Conservation (phyloP, 2,113 vertebrate species). For the Danio rerio region GRCz12tu NC_133180.1:6496501-6497000, state of each 20-base stretch:
- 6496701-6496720: not conserved
- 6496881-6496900: too few species aligned
- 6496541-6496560: not conserved
- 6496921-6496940: too few species aligned
- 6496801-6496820: too few species aligned
- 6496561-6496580: not conserved
- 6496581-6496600: not conserved
- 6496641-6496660: not conserved
- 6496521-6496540: not conserved
- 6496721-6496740: not conserved
- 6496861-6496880: too few species aligned
- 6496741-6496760: not conserved
- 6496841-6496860: too few species aligned
- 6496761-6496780: not conserved
- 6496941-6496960: too few species aligned
- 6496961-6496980: too few species aligned
- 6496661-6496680: not conserved
- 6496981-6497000: too few species aligned
- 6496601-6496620: not conserved
- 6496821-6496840: too few species aligned
- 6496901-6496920: too few species aligned
- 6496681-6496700: constrained; percentile 1
- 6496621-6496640: constrained; percentile 15
- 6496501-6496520: not conserved
- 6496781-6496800: not conserved